These are phyloP conservation scores for Cenopis cana DNA, from an alignment of 2,888 invertebrate species.

Conservation along the genomic window DNA sequence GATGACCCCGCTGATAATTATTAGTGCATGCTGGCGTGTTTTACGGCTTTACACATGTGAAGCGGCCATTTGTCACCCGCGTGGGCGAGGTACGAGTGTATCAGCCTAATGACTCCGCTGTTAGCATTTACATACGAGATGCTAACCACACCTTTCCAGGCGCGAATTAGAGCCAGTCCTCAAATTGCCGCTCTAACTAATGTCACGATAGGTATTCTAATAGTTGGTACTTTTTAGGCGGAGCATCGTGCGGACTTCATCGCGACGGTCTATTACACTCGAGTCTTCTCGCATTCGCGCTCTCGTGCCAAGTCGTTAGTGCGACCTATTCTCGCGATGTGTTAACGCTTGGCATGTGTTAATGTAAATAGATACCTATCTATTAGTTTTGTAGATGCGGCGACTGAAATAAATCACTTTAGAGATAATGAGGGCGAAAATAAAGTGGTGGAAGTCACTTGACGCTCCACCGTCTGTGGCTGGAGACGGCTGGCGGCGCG, in stretches of 20 bases:
- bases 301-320: slow-evolving; percentile 75
- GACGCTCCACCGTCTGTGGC: slow-evolving; percentile 73
- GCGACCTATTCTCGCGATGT: slow-evolving; percentile 72
- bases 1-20: slow-evolving; percentile 52
- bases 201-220: slow-evolving; percentile 70
- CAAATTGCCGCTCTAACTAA: slow-evolving; percentile 67
- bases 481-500: slow-evolving; percentile 68
- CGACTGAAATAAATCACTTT: slow-evolving; percentile 80
- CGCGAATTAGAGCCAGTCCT: slow-evolving; percentile 62
- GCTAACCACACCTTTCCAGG: slow-evolving; percentile 58
- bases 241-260: slow-evolving; percentile 71
- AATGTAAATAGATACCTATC: slow-evolving; percentile 59
- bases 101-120: slow-evolving; percentile 57
- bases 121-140: slow-evolving; percentile 61
- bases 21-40: slow-evolving; percentile 53
- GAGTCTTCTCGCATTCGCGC: slow-evolving; percentile 56
- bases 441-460: slow-evolving; percentile 78
- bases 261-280: slow-evolving; percentile 68
- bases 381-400: slow-evolving; percentile 53
- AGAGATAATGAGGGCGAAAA: slow-evolving; percentile 83
- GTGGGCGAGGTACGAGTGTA: slow-evolving; percentile 57
- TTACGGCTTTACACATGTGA: slow-evolving; percentile 47
- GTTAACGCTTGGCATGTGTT: slow-evolving; percentile 70
- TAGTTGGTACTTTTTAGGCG: slow-evolving; percentile 64
- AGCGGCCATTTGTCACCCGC: slow-evolving; percentile 63